phyloP scores from a whole-genome alignment of 1,140 invertebrate species.

The Drosophila erecta region DNA sequence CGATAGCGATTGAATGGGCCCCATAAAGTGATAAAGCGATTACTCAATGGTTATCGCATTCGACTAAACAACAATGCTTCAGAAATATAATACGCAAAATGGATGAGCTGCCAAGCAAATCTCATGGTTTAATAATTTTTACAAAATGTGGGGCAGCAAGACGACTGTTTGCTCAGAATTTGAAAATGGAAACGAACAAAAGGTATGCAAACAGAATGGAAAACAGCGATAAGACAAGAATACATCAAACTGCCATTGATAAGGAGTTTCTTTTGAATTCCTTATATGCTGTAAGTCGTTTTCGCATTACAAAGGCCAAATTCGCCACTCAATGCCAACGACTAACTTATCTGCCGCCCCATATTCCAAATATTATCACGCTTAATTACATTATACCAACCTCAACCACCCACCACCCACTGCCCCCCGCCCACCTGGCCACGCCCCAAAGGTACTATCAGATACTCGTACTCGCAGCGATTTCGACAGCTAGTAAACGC shows the following conservation, averaged over 20 bases:
- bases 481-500: constrained; percentile 37
- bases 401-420: constrained; percentile 5
- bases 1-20: constrained; percentile 15
- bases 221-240: constrained; percentile 44
- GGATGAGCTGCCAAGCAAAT: constrained; percentile 46
- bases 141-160: constrained; percentile 47
- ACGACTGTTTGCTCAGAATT: constrained; percentile 40
- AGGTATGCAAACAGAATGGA: constrained; percentile 17
- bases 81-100: constrained; percentile 19
- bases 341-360: constrained; percentile 62
- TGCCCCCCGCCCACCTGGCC: constrained; percentile 6
- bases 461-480: constrained; percentile 16
- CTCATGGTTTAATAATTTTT: constrained; percentile 11
- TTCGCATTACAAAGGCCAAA: constrained; percentile 51
- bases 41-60: constrained; percentile 34
- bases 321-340: constrained; percentile 56
- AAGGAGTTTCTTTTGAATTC: constrained; percentile 19
- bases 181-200: constrained; percentile 26
- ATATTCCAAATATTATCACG: constrained; percentile 32
- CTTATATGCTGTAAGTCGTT: constrained; percentile 17
- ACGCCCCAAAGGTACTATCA: constrained; percentile 26
- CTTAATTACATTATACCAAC: constrained; percentile 60
- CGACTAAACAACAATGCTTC: constrained; percentile 8
- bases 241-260: constrained; percentile 35
- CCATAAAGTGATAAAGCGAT: constrained; percentile 40